Base-by-base conservation (phyloP, 1,140 invertebrate genomes). In the Drosophila ohnishii region DNA sequence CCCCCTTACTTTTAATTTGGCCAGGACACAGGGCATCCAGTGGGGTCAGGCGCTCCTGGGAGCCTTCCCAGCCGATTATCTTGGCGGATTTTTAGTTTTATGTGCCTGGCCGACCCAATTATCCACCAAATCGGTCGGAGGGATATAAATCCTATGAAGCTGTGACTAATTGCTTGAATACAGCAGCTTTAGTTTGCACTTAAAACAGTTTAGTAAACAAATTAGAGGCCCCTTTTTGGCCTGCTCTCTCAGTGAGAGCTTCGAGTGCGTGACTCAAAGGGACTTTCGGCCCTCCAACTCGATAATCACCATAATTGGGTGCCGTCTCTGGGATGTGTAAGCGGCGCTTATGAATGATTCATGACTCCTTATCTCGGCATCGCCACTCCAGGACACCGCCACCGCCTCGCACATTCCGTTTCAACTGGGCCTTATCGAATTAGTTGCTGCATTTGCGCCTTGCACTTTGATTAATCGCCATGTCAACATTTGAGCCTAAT, bases 401-500 rank as follows among this genome's bases (percentile, higher is more conserved):
- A 14, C 40, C 19, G 3, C 39, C 14, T 39, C 34, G 13, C 32
- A 9, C 19, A 30, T 53, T 16, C 22, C 30, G 9, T 16, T 40
- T 13, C 47, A 6, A 13, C 8, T 47, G 2, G 48, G 9, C n/a
- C 72, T 55, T 67, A 77, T 77, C 64, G 73, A 77, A 77, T 77
- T 77, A 77, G 73, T 77, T 77, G 74, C 74, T 77, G 73, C 73
- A 77, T 77, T 77, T 77, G 58, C 58, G 74, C 64, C 74, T 76
- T 77, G 75, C 75, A 77, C 65, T 78, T 78, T 78, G 76, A 78
- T 78, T 78, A 78, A 78, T 78, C 76, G 75, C 58, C 66, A 47
- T 64, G 75, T 78, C 75, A 78, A 78, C 75, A 78, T 78, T 78
- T 78, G 66, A 78, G 75, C 75, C 75, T 78, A 76, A 78, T 78